Evolutionary conservation across 2,797 vertebrate genomes (phyloP).

Genomic region (Mergus octosetaceus): DNA sequence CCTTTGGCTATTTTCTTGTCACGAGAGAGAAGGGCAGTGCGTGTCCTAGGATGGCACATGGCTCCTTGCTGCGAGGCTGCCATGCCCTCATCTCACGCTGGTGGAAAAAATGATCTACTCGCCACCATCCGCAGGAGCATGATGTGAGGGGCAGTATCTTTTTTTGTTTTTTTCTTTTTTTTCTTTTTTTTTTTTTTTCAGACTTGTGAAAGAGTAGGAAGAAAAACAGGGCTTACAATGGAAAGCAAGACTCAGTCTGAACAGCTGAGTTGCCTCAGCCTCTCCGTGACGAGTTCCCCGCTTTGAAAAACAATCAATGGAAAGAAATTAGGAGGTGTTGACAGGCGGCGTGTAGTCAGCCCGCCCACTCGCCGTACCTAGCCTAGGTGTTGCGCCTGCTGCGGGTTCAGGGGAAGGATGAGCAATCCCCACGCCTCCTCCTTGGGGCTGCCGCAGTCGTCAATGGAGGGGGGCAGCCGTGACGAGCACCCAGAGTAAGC

Average conservation of each 20-base stretch:
- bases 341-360: constrained; percentile 57
- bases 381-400: constrained; percentile 39
- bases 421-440: constrained; percentile 30
- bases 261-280: constrained; percentile 66
- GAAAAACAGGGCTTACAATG: constrained; percentile 51
- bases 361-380: constrained; percentile 46
- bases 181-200: background rate
- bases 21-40: background rate
- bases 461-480: background rate
- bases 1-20: background rate
- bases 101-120: constrained; percentile 7
- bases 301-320: constrained; percentile 67
- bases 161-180: background rate
- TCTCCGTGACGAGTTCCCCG: constrained; percentile 44
- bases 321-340: constrained; percentile 66
- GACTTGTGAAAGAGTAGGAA: constrained; percentile 50
- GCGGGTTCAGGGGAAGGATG: constrained; percentile 3
- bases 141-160: background rate
- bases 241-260: constrained; percentile 52
- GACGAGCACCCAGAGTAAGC: background rate
- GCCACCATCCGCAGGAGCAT: background rate
- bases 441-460: background rate
- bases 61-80: background rate
- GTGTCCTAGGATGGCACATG: background rate
- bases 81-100: background rate